Evolutionary conservation across 2,888 invertebrate species (phyloP).

Genomic region (Teinopalpus imperialis): DNA sequence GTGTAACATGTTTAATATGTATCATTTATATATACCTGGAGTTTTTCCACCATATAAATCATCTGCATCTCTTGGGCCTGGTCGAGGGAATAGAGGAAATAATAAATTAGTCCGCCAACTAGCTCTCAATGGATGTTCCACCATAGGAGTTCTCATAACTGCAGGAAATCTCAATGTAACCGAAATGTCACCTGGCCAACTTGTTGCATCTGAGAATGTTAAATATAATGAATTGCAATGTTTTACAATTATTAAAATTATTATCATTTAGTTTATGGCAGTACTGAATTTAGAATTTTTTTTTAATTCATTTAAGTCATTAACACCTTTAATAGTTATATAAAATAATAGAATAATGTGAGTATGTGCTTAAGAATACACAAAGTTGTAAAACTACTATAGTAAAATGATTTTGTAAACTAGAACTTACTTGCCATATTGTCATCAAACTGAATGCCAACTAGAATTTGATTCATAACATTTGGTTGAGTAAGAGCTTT

Average conservation of each 20-base stretch:
- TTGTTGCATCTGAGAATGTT: slow-evolving; percentile 52
- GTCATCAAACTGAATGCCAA: slow-evolving; percentile 73
- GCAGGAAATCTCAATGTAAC: slow-evolving; percentile 84
- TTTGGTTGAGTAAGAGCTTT: slow-evolving; percentile 61
- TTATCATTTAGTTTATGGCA: too few relatives aligned
- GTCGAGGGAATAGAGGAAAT: slow-evolving; percentile 84
- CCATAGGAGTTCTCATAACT: slow-evolving; percentile 78
- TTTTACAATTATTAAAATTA: too few relatives aligned
- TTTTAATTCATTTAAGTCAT: too few relatives aligned
- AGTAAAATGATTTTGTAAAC: not conserved
- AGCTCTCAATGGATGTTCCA: slow-evolving; percentile 65
- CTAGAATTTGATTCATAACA: slow-evolving; percentile 67
- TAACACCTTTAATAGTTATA: too few relatives aligned
- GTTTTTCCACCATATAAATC: slow-evolving; percentile 69
- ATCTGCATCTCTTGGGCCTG: slow-evolving; percentile 85
- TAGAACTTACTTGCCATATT: slow-evolving; percentile 64
- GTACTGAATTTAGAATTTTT: too few relatives aligned
- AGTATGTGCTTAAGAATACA: too few relatives aligned
- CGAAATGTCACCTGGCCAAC: slow-evolving; percentile 77
- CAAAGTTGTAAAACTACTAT: not conserved
- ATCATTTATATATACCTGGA: slow-evolving; percentile 76
- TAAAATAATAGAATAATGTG: too few relatives aligned
- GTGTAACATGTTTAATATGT: not conserved
- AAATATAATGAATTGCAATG: too few relatives aligned
- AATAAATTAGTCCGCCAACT: slow-evolving; percentile 88